phyloP scores from a whole-genome alignment of 2,113 vertebrate species.

The Entomyzon cyanotis region DNA sequence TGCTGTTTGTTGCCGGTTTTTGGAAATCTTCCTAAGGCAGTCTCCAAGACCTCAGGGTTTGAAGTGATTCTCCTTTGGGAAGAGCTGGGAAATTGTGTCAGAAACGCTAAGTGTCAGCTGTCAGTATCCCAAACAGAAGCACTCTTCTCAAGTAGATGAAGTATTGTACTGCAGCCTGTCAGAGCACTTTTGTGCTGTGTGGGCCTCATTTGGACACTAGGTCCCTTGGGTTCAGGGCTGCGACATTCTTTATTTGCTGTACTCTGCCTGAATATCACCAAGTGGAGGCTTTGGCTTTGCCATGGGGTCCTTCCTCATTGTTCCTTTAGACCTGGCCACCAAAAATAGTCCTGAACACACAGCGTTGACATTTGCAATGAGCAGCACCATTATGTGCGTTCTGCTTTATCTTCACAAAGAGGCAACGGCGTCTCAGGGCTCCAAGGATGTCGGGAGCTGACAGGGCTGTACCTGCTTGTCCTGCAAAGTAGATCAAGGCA shows the following conservation, averaged over 20 bases:
- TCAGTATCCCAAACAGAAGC: background rate
- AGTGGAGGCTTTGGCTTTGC: background rate
- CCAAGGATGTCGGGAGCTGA: accelerated
- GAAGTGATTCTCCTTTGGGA: background rate
- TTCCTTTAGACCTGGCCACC: background rate
- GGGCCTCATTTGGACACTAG: background rate
- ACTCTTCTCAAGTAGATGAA: background rate
- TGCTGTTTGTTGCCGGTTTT: accelerated
- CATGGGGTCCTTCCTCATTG: background rate
- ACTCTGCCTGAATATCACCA: background rate
- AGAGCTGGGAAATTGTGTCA: background rate
- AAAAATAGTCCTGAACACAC: background rate
- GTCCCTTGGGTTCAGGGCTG: background rate
- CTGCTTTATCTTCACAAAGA: background rate
- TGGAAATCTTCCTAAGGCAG: background rate
- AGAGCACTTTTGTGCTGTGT: background rate
- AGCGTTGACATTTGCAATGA: accelerated
- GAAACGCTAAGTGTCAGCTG: background rate
- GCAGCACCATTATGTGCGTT: accelerated
- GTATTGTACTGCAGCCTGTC: background rate
- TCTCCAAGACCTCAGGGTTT: background rate
- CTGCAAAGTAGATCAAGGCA: background rate
- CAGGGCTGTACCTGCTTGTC: background rate
- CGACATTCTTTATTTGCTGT: background rate
- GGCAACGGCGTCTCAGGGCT: accelerated